Evolutionary conservation across 2,888 invertebrate genomes (phyloP).

Genomic region (Calliscelio sp.): DNA sequence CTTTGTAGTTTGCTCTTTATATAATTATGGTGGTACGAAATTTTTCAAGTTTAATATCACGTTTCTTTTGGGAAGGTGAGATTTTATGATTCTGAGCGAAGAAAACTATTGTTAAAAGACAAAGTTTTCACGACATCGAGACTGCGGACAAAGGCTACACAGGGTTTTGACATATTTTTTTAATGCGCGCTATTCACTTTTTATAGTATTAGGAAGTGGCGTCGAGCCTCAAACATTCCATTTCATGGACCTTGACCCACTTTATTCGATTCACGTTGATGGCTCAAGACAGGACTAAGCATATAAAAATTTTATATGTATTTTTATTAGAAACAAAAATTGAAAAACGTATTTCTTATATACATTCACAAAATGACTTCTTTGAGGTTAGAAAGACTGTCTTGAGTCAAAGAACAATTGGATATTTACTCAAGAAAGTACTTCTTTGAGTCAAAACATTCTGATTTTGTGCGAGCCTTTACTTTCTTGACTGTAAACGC

Average conservation of each 20-base stretch:
- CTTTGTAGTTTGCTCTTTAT: too few species aligned
- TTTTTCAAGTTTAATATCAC: too few species aligned
- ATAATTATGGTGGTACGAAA: too few species aligned
- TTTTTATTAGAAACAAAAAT: constrained; percentile 25
- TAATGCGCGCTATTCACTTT: constrained; percentile 25
- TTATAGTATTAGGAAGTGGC: constrained; percentile 39
- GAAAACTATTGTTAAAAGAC: constrained; percentile 26
- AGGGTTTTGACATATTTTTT: constrained; percentile 27
- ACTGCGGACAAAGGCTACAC: constrained; percentile 12
- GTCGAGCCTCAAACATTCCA: constrained; percentile 31
- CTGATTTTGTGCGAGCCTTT: too few species aligned
- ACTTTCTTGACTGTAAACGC: too few species aligned
- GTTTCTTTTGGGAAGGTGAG: background rate
- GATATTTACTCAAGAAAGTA: too few species aligned
- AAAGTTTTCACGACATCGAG: constrained; percentile 33
- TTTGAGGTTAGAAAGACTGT: too few species aligned
- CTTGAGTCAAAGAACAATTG: too few species aligned
- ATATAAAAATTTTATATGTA: constrained; percentile 45
- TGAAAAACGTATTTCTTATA: constrained; percentile 10
- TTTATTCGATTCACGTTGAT: constrained; percentile 16
- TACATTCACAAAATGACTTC: too few species aligned
- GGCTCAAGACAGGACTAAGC: constrained; percentile 4
- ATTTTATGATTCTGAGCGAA: constrained; percentile 15
- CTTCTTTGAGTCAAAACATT: too few species aligned
- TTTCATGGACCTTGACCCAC: constrained; percentile 63